Conservation (phyloP, 2,888 invertebrate genomes). For the Macaria liturata region DNA sequence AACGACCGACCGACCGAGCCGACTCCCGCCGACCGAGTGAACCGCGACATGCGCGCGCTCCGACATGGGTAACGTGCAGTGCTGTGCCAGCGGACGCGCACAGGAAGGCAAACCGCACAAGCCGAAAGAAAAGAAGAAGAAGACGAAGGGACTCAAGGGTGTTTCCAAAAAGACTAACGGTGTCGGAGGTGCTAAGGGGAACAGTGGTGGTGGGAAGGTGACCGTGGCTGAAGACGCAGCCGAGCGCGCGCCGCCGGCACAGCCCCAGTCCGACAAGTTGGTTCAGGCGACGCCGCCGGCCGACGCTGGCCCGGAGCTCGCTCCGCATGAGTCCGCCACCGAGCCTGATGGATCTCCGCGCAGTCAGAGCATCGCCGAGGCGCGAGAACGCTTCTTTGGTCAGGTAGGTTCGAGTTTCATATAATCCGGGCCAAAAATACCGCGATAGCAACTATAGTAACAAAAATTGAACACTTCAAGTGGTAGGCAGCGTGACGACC, state of each 20-base stretch:
- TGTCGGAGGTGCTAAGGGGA: constrained; percentile 61
- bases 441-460: constrained; percentile 45
- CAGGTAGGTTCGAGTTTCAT: constrained; percentile 56
- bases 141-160: constrained; percentile 52
- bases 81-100: constrained; percentile 79
- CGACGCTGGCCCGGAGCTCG: constrained; percentile 39
- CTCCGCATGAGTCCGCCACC: constrained; percentile 33
- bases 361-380: constrained; percentile 69
- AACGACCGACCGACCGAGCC: constrained; percentile 80
- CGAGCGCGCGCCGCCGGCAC: constrained; percentile 62
- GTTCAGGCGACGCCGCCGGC: constrained; percentile 52
- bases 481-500: constrained; percentile 53
- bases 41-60: constrained; percentile 77
- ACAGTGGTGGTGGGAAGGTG: constrained; percentile 61
- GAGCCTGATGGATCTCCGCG: constrained; percentile 51
- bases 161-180: constrained; percentile 67
- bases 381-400: constrained; percentile 75
- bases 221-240: constrained; percentile 68
- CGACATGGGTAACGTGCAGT: constrained; percentile 82
- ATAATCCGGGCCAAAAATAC: constrained; percentile 21
- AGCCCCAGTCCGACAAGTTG: constrained; percentile 55
- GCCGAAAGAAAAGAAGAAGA: constrained; percentile 62
- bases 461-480: constrained; percentile 49
- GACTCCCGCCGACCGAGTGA: constrained; percentile 71
- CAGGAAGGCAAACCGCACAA: constrained; percentile 66